Evolutionary conservation across 2,888 invertebrate species (phyloP), one percentile per base, ranked within the genome.

Genomic region (Trichopoda pennipes): DNA sequence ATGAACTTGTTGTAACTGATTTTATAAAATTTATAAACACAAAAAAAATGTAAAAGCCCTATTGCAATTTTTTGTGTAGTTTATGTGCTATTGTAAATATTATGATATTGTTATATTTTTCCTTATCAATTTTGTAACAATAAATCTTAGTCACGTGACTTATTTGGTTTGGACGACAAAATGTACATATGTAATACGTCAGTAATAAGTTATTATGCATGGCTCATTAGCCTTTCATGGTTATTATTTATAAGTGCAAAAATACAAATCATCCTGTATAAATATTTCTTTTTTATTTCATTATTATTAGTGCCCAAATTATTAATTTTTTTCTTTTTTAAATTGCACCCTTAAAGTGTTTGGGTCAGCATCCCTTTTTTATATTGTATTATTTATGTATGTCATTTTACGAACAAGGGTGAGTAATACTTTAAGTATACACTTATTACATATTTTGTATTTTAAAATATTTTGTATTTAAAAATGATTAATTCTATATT

Each of bases 181-280:
- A 53, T 23, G 6, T 14, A 17, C 19, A 19, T 53, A 14, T 53
- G 21, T 53, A 53, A 7, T 53, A 53, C 51, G 21, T 21, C 2
- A 53, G 51, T 53, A 53, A 23, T 23, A 53, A 28, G 28, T 28
- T 28, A 28, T 4, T 28, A 28, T 28, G 8, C 21, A 21, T 53
- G 51, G 51, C 51, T 53, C 51, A 53, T 53, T 53, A 53, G 21
- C 51, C 21, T 23, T 16, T 53, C 51, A 53, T 53, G 51, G 51
- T 53, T 53, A 53, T 23, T 53, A 23, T 19, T 53, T 53, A 14
- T 53, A 53, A 53, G 51, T 53, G 51, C 14, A 53, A 53, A 53
- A 21, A 23, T 23, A 53, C 51, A 53, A 53, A 53, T 53, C 51
- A 53, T 53, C 14, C 14, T 21, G 23, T 38, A 38, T 12, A 38